Base-by-base conservation (phyloP, 2,888 invertebrate genomes). In the Drosophila anomalata region DNA sequence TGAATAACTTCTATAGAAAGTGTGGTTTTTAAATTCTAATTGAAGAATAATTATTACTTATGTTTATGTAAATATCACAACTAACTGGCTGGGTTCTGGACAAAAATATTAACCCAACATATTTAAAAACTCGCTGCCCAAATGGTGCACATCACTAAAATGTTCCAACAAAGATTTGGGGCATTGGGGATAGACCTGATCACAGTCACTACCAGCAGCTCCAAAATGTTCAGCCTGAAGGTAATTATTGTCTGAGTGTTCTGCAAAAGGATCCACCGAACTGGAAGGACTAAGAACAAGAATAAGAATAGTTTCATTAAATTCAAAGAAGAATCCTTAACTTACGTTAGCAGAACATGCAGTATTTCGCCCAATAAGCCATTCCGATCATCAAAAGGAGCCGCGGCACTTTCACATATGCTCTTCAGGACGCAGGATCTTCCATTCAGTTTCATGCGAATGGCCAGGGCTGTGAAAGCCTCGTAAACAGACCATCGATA, bases 301-400 rank as follows among this genome's bases (percentile, higher is more conserved):
- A 7, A 2, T 20, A 33, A 26, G 33, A 0, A 7, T 14, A 22
- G 2, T 44, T 0, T 12, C n/a, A 20, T 8, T n/a, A 42, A 3
- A 6, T 3, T 3, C 20, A 17, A 2, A 39, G 9, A 3, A 20
- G 17, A 22, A 6, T 9, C 2, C 17, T 20, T 11, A n/a, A 93
- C 94, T 94, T 92, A 96, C 95, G 95, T 95, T 90, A 96, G 93
- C 89, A 96, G 90, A 80, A 96, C 94, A 92, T 96, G 95, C 76
- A 96, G 92, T 88, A 96, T 93, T 92, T 96, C 95, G 44, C 95
- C 96, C 77, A 96, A 93, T 83, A 96, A 92, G 24, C 96, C 96
- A 87, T 95, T 95, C 81, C 94, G 94, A 85, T 94, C 93, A 79
- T 94, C 94, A 83, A 96, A 94, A 53, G 95, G 94, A 56, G 93